A percentile compares a stretch with the other conserved stretches of the same genome.
Evolutionary conservation across 2,888 invertebrate species (phyloP).

Genomic region (Camptogramma bilineatum): DNA sequence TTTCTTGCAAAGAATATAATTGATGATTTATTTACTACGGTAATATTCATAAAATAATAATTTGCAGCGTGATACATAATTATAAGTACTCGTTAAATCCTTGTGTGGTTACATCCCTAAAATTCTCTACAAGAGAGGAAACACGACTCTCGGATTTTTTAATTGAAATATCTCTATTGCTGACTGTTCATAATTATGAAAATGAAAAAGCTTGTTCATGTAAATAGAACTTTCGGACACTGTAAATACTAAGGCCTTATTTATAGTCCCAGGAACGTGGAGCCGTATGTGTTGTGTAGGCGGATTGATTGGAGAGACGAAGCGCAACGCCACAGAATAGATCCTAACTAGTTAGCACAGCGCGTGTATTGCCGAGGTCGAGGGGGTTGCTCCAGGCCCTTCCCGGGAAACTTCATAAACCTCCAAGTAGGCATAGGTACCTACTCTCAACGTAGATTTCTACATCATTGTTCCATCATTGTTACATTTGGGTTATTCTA

Average conservation of each 20-base stretch:
- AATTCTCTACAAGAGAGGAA: too few relatives aligned
- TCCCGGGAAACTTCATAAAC: slow-evolving; percentile 20
- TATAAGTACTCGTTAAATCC: too few relatives aligned
- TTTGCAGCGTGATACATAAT: too few relatives aligned
- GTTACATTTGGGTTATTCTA: too few relatives aligned
- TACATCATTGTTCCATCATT: slow-evolving; percentile 1
- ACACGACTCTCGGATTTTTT: too few relatives aligned
- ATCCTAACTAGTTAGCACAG: slow-evolving; percentile 11
- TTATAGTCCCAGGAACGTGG: slow-evolving; percentile 18
- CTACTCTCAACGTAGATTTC: slow-evolving; percentile 13
- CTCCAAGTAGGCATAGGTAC: neutral
- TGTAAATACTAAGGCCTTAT: neutral
- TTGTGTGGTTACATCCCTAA: too few relatives aligned
- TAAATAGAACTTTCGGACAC: neutral
- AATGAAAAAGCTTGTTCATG: neutral
- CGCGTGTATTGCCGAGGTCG: slow-evolving; percentile 32
- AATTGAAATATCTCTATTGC: too few relatives aligned
- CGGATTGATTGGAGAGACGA: slow-evolving; percentile 35
- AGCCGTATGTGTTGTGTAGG: slow-evolving; percentile 28
- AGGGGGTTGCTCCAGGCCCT: slow-evolving; percentile 16
- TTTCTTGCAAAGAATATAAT: too few relatives aligned
- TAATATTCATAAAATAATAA: too few relatives aligned
- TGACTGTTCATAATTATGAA: too few relatives aligned
- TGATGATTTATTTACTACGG: too few relatives aligned
- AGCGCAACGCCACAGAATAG: slow-evolving; percentile 35